phyloP scores from a whole-genome alignment of 2,797 vertebrate species.

The Poeciliopsis presidionis region DNA sequence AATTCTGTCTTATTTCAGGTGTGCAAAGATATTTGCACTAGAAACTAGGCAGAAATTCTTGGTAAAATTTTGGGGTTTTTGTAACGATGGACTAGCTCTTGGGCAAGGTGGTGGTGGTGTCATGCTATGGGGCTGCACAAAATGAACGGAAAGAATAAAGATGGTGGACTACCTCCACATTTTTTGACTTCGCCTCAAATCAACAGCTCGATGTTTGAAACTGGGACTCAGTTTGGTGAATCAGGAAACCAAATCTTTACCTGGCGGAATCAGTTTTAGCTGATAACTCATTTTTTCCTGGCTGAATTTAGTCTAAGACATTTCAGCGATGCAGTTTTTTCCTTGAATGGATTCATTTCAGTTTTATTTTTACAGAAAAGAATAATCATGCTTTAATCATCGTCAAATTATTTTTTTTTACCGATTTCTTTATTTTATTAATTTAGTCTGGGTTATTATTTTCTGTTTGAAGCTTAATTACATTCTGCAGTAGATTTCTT shows the following conservation, averaged over 20 bases:
- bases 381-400: background rate
- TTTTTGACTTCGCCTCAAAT: too few species aligned
- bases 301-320: background rate
- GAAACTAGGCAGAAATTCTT: too few species aligned
- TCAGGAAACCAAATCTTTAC: background rate
- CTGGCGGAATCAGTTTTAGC: background rate
- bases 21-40: too few species aligned
- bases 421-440: background rate
- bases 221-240: background rate
- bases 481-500: slow-evolving; percentile 1
- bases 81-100: background rate
- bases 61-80: too few species aligned
- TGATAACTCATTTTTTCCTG: background rate
- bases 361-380: background rate
- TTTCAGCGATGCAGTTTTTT: background rate
- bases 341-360: background rate
- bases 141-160: background rate
- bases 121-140: background rate
- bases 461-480: slow-evolving; percentile 4
- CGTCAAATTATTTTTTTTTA: background rate
- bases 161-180: too few species aligned
- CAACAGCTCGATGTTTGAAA: too few species aligned
- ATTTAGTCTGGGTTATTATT: slow-evolving; percentile 4
- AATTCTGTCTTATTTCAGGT: too few species aligned
- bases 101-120: background rate